These are phyloP conservation scores for Drosophila atripex DNA, from an alignment of 2,888 invertebrate species.

Conservation along the genomic window DNA sequence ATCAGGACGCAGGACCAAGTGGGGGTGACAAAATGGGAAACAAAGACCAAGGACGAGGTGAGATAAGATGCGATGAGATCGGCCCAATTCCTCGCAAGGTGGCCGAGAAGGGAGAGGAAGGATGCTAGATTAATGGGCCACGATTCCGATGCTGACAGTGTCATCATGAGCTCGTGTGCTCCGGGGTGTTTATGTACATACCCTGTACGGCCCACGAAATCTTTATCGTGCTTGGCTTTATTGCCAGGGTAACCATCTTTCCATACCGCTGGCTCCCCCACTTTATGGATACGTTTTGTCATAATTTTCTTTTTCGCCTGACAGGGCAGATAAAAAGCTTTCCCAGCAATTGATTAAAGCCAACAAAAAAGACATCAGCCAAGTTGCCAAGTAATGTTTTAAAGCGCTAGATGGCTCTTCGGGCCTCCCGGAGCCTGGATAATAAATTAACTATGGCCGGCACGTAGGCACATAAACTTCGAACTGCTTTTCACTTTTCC, in stretches of 20 bases:
- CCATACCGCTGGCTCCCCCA: background rate
- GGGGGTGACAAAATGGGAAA: slow-evolving; percentile 8
- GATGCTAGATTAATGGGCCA: slow-evolving; percentile 35
- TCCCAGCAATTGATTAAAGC: slow-evolving; percentile 66
- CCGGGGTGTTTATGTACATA: slow-evolving; percentile 16
- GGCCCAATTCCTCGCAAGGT: slow-evolving; percentile 16
- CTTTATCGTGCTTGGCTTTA: background rate
- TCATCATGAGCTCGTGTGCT: slow-evolving; percentile 36
- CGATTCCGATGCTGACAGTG: slow-evolving; percentile 33
- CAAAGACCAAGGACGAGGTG: slow-evolving; percentile 27
- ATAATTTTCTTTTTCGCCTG: slow-evolving; percentile 48
- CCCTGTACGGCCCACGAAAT: slow-evolving; percentile 7
- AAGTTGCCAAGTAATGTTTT: slow-evolving; percentile 57
- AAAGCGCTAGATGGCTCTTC: slow-evolving; percentile 45
- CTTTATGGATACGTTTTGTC: slow-evolving; percentile 51
- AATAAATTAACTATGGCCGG: slow-evolving; percentile 75
- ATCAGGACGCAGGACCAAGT: slow-evolving; percentile 48
- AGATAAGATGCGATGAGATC: slow-evolving; percentile 20
- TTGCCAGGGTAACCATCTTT: slow-evolving; percentile 20
- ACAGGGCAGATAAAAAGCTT: slow-evolving; percentile 39
- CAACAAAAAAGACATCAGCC: slow-evolving; percentile 49
- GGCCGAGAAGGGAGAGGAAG: background rate
- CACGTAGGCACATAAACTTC: slow-evolving; percentile 69
- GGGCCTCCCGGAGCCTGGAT: slow-evolving; percentile 27
- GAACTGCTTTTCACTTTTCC: slow-evolving; percentile 50